Evolutionary conservation across 2,888 invertebrate species (phyloP).

Genomic region (Ormyrus nitidulus): DNA sequence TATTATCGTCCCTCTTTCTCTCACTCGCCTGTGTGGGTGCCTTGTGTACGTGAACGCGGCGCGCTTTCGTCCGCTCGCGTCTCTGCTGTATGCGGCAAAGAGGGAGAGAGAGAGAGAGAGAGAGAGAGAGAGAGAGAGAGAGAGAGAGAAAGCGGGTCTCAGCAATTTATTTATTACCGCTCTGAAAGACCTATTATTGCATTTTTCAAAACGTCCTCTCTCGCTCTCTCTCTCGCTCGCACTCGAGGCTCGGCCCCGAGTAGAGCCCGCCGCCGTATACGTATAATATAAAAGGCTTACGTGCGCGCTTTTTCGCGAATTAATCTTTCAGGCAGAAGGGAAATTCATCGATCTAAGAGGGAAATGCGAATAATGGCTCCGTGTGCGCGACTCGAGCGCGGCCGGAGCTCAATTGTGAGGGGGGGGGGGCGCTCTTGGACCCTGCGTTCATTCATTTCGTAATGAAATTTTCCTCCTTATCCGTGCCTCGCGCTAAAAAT

Average conservation of each 20-base stretch:
- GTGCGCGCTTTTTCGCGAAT: slow-evolving; percentile 50
- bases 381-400: neutral
- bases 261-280: neutral
- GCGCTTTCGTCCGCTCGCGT: neutral
- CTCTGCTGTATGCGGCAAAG: neutral
- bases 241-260: neutral
- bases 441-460: slow-evolving; percentile 16
- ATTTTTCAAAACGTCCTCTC: slow-evolving; percentile 69
- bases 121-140: slow-evolving; percentile 55
- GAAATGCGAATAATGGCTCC: neutral
- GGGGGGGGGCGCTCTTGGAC: neutral
- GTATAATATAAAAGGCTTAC: slow-evolving; percentile 51
- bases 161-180: slow-evolving; percentile 76
- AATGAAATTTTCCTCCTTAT: neutral
- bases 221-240: slow-evolving; percentile 26
- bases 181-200: slow-evolving; percentile 72
- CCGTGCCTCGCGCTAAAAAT: too few species aligned
- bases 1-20: slow-evolving; percentile 64
- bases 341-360: slow-evolving; percentile 49
- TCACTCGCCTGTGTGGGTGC: slow-evolving; percentile 41
- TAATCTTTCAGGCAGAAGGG: slow-evolving; percentile 46
- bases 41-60: slow-evolving; percentile 58
- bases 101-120: slow-evolving; percentile 58
- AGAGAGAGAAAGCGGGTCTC: slow-evolving; percentile 62
- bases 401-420: neutral